Conservation (phyloP, 2,888 invertebrate species). For the Koerneria pararmatus region DNA sequence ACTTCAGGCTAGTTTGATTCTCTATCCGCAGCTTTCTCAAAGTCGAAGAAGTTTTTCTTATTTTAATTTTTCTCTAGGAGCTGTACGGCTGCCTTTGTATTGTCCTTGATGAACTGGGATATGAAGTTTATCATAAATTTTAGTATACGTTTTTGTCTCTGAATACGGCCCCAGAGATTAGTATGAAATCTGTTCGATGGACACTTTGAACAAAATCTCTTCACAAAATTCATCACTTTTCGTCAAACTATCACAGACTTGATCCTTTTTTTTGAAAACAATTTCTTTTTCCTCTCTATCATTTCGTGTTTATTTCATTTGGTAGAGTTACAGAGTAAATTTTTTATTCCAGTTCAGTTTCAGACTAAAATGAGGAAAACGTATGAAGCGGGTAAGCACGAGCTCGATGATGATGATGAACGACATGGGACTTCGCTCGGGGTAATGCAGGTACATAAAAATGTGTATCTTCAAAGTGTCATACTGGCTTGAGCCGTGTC, state of each 20-base stretch:
- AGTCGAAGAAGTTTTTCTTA: not conserved
- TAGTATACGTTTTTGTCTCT: not conserved
- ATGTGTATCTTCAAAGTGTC: too few species aligned
- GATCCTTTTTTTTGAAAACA: not conserved
- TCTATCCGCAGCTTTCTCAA: not conserved
- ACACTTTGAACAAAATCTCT: not conserved
- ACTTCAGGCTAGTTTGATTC: conserved; percentile 36
- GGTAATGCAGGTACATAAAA: conserved; percentile 25
- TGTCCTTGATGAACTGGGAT: too few species aligned
- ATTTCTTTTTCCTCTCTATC: not conserved
- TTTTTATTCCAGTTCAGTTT: not conserved
- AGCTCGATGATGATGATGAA: not conserved
- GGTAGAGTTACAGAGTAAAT: not conserved
- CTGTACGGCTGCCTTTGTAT: too few species aligned
- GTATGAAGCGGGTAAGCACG: conserved; percentile 40
- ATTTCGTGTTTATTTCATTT: not conserved
- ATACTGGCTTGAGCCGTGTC: too few species aligned
- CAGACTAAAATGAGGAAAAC: conserved; percentile 41
- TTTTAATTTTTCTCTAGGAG: too few species aligned
- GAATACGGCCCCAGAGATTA: not conserved
- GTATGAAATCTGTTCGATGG: not conserved
- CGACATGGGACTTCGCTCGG: conserved; percentile 25
- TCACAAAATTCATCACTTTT: not conserved
- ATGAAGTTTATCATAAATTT: too few species aligned
- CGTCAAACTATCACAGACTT: not conserved